Evolutionary conservation across 2,113 vertebrate species (phyloP).

Genomic region (Alligator mississippiensis): DNA sequence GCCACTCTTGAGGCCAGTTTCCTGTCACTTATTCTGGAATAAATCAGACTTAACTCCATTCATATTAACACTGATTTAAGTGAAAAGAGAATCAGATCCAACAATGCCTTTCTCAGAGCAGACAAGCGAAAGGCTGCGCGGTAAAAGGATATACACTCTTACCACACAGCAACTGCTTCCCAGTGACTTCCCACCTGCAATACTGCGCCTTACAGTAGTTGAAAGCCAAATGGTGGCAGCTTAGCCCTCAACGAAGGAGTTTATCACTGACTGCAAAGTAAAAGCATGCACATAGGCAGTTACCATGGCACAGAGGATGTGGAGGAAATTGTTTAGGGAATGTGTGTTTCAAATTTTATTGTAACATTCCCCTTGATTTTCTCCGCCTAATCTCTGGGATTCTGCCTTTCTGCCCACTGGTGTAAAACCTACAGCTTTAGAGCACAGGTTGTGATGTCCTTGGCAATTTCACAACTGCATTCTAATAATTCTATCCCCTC

Average conservation of each 20-base stretch:
- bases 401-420: background rate
- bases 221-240: too few relatives aligned
- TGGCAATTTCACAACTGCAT: background rate
- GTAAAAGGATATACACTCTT: too few relatives aligned
- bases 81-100: background rate
- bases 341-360: background rate
- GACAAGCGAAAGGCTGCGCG: too few relatives aligned
- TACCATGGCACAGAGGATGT: too few relatives aligned
- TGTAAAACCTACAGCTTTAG: background rate
- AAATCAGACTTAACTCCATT: background rate
- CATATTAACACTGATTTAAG: too few relatives aligned
- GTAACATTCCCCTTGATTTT: background rate
- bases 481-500: fast-evolving
- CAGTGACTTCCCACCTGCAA: too few relatives aligned
- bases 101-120: background rate
- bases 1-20: background rate
- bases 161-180: too few relatives aligned
- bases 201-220: too few relatives aligned
- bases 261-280: too few relatives aligned
- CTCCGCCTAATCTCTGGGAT: background rate
- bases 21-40: background rate
- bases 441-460: background rate
- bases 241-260: too few relatives aligned
- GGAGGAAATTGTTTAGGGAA: background rate
- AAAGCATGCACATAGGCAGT: too few relatives aligned